Evolutionary conservation across 2,888 invertebrate species (phyloP).

Genomic region (Thumatha senex): DNA sequence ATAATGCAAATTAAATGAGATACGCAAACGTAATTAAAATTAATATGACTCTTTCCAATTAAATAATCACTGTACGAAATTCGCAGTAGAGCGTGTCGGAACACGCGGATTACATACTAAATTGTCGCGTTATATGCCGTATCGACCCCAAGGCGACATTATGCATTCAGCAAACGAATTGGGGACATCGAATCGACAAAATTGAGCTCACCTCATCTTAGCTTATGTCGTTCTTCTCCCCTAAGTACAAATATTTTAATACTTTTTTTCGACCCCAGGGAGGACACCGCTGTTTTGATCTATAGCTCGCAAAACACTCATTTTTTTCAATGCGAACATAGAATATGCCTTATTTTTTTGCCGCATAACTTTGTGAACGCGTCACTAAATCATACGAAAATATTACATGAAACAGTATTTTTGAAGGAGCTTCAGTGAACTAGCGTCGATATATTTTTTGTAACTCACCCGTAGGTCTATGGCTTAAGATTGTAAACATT

Average conservation of each 20-base stretch:
- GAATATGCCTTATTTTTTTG: slow-evolving; percentile 56
- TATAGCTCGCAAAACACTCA: slow-evolving; percentile 63
- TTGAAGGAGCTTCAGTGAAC: slow-evolving; percentile 36
- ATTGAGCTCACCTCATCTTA: slow-evolving; percentile 77
- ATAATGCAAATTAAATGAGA: no score
- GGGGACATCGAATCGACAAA: slow-evolving; percentile 79
- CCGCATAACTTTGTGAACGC: slow-evolving; percentile 63
- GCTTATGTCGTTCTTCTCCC: slow-evolving; percentile 64
- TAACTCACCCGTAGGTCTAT: slow-evolving; percentile 47
- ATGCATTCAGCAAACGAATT: slow-evolving; percentile 79
- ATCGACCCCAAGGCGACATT: slow-evolving; percentile 68
- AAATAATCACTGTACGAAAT: slow-evolving; percentile 54
- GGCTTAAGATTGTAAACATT: slow-evolving; percentile 48
- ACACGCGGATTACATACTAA: slow-evolving; percentile 74
- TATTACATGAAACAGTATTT: slow-evolving; percentile 63
- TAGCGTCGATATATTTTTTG: slow-evolving; percentile 38
- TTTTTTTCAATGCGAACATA: slow-evolving; percentile 57
- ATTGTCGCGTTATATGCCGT: slow-evolving; percentile 63
- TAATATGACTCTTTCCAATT: slow-evolving; percentile 43
- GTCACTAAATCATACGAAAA: slow-evolving; percentile 58
- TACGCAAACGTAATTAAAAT: no score
- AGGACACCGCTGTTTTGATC: slow-evolving; percentile 72
- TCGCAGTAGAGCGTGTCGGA: slow-evolving; percentile 46
- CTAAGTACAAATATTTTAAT: slow-evolving; percentile 72
- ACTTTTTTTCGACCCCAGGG: slow-evolving; percentile 58